Percentiles rank a stretch among this genome's conserved stretches.
These are phyloP conservation scores for Polietes domitor DNA, from an alignment of 2,888 invertebrate species.

Conservation along the genomic window DNA sequence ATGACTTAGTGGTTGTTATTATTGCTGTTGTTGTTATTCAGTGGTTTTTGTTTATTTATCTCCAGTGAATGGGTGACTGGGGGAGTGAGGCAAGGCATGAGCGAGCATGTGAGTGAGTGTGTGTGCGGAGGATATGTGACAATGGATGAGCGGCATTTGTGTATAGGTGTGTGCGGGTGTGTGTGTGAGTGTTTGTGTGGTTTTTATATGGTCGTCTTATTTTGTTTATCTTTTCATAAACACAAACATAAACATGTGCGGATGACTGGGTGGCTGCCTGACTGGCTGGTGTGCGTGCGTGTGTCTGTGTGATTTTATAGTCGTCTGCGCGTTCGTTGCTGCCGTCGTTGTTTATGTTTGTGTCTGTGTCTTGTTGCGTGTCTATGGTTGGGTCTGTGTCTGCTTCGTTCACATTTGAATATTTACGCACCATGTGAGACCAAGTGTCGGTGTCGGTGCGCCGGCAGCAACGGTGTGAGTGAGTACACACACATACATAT, in stretches of 20 bases:
- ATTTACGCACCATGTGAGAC: neutral
- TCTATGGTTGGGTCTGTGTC: neutral
- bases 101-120: neutral
- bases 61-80: neutral
- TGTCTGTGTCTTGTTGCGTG: conserved; percentile 10
- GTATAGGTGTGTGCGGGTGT: neutral
- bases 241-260: conserved; percentile 31
- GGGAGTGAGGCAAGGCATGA: neutral
- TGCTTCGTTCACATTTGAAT: conserved; percentile 12
- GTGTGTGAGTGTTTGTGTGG: neutral
- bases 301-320: neutral
- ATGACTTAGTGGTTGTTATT: conserved; percentile 36
- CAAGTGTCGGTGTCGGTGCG: too few relatives aligned
- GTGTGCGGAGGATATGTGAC: neutral
- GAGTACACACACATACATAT: too few relatives aligned
- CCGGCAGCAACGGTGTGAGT: too few relatives aligned
- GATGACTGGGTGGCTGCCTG: too few relatives aligned
- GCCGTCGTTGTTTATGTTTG: neutral
- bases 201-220: conserved; percentile 30
- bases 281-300: neutral
- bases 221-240: conserved; percentile 37
- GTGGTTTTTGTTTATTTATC: neutral
- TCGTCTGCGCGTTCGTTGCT: conserved; percentile 6
- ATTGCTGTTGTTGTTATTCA: conserved; percentile 8
- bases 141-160: neutral